phyloP scores from a whole-genome alignment of 64 coral and sea anemone species.

The Stichodactyla helianthus region DNA sequence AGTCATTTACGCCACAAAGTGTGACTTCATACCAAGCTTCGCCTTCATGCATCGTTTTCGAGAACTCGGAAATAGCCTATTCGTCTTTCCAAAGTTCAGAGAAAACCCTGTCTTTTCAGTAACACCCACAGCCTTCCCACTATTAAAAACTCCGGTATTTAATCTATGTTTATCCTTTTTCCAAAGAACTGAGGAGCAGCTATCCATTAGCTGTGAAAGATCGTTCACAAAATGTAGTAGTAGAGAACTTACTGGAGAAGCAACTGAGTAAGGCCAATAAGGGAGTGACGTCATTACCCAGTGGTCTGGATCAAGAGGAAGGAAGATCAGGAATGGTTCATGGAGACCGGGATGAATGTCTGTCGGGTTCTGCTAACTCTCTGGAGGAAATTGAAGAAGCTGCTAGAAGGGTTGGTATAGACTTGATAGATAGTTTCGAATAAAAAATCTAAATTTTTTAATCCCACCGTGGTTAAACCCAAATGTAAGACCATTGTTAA shows the following conservation, averaged over 20 bases:
- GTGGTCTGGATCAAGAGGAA: conserved; percentile 56
- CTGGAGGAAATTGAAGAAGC: conserved; percentile 87
- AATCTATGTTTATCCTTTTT: not conserved
- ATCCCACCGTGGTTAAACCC: too few relatives aligned
- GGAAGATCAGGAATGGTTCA: not conserved
- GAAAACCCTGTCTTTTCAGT: too few relatives aligned
- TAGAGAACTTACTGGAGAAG: conserved; percentile 87
- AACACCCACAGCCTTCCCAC: too few relatives aligned
- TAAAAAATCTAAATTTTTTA: not conserved
- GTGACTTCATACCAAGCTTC: too few relatives aligned
- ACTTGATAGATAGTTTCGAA: not conserved
- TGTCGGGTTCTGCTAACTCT: conserved; percentile 67
- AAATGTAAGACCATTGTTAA: too few relatives aligned
- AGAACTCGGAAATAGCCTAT: too few relatives aligned
- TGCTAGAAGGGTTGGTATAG: conserved; percentile 63
- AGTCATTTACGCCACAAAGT: too few relatives aligned
- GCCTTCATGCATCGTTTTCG: too few relatives aligned
- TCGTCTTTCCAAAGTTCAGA: too few relatives aligned
- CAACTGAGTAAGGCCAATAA: conserved; percentile 66
- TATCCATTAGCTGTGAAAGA: conserved; percentile 72
- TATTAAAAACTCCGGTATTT: too few relatives aligned
- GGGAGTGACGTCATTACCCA: conserved; percentile 74
- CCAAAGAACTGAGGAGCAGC: conserved; percentile 46
- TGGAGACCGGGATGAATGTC: conserved; percentile 34
- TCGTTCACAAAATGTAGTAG: conserved; percentile 68